Evolutionary conservation across 2,888 invertebrate genomes (phyloP).

Genomic region (Allacma fusca): DNA sequence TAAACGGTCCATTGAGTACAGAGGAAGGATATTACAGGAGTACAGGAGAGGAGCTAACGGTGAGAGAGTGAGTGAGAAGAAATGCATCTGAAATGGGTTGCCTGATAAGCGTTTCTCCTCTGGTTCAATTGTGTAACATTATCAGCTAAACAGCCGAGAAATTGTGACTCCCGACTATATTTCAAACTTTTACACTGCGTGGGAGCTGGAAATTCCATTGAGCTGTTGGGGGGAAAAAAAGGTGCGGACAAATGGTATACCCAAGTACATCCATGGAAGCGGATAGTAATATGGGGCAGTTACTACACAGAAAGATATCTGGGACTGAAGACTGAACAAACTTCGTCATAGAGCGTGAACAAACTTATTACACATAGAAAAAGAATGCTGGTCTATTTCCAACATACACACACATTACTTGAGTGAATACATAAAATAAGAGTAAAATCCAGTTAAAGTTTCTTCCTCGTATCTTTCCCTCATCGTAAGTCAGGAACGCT

Average conservation of each 20-base stretch:
- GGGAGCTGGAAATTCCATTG: constrained; percentile 9
- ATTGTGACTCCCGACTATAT: constrained; percentile 29
- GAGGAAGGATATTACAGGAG: not conserved
- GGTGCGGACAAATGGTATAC: not conserved
- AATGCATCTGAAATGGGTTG: constrained; percentile 2
- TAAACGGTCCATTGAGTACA: not conserved
- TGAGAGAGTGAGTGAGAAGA: not conserved
- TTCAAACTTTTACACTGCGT: constrained; percentile 28
- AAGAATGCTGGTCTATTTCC: not conserved
- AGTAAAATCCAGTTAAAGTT: not conserved
- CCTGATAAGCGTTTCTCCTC: constrained; percentile 24
- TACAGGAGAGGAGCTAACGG: not conserved
- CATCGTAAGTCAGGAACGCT: not conserved
- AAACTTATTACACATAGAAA: constrained; percentile 1
- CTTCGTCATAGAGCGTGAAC: not conserved
- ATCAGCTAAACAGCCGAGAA: constrained; percentile 29
- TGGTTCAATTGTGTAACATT: constrained; percentile 21
- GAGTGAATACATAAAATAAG: not conserved
- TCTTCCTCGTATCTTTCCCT: not conserved
- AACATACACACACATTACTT: not conserved
- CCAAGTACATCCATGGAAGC: too few species aligned
- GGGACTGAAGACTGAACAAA: not conserved
- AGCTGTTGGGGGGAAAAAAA: constrained; percentile 2
- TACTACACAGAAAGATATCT: not conserved
- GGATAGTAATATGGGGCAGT: not conserved